Conservation (phyloP, 1,140 invertebrate species). For the Drosophila sechellia region DNA sequence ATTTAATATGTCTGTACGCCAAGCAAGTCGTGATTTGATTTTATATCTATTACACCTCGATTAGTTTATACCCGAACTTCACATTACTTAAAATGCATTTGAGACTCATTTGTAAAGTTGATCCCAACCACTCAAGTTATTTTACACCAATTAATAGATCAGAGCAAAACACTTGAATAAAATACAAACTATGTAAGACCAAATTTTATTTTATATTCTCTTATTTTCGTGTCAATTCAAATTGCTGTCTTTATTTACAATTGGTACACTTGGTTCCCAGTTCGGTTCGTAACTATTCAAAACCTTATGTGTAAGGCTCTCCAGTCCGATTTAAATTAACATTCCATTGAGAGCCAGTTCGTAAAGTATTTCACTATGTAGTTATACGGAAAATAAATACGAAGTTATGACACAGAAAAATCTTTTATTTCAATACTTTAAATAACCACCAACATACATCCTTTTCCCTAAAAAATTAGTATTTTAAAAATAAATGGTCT, state of each 20-base stretch:
- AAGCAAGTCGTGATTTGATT: constrained; percentile 56
- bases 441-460: not conserved
- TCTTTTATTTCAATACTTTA: not conserved
- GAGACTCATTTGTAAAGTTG: constrained; percentile 8
- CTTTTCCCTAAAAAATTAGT: not conserved
- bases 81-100: constrained; percentile 5
- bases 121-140: constrained; percentile 6
- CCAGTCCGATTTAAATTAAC: constrained; percentile 35
- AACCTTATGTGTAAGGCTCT: constrained; percentile 38
- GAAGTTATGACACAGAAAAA: constrained; percentile 39
- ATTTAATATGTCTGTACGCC: constrained; percentile 47
- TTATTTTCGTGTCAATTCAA: not conserved
- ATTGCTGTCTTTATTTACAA: too few species aligned
- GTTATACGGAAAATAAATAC: constrained; percentile 54
- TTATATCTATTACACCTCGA: constrained; percentile 15
- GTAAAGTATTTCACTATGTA: constrained; percentile 56
- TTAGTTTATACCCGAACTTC: constrained; percentile 17
- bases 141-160: constrained; percentile 42
- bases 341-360: constrained; percentile 56
- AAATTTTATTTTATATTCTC: constrained; percentile 9
- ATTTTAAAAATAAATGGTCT: not conserved
- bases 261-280: not conserved
- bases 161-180: constrained; percentile 76
- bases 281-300: constrained; percentile 22
- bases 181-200: constrained; percentile 68